These are phyloP conservation scores for Proisotoma minuta DNA, from an alignment of 2,888 invertebrate species.

Conservation along the genomic window DNA sequence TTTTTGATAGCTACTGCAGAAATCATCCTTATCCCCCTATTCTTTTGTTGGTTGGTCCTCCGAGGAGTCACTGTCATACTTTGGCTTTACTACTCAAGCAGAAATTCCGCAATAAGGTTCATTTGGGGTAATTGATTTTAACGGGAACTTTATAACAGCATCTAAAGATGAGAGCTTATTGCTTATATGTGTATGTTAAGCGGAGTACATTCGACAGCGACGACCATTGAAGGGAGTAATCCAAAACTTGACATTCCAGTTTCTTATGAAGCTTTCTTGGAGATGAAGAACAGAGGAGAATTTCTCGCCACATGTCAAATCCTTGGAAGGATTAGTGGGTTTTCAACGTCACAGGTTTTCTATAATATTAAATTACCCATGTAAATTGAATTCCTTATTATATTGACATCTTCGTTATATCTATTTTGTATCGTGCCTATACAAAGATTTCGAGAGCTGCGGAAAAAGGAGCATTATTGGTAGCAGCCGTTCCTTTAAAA, in stretches of 20 bases:
- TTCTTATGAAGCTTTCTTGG: constrained; percentile 24
- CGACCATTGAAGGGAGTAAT: constrained; percentile 30
- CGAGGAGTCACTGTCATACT: constrained; percentile 21
- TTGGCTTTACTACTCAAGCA: constrained; percentile 27
- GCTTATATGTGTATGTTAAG: constrained; percentile 9
- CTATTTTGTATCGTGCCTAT: not conserved
- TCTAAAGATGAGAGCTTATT: not conserved
- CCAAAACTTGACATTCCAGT: constrained; percentile 31
- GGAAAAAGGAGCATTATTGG: constrained; percentile 22
- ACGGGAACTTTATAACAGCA: not conserved
- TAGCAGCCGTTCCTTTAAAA: constrained; percentile 29
- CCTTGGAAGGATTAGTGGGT: constrained; percentile 32
- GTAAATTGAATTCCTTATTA: not conserved
- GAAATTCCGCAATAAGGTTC: constrained; percentile 18
- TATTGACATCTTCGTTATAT: not conserved
- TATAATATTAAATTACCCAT: not conserved
- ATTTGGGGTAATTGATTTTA: constrained; percentile 25
- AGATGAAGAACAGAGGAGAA: constrained; percentile 34
- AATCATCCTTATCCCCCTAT: constrained; percentile 20
- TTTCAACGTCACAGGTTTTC: constrained; percentile 28
- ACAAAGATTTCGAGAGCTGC: constrained; percentile 18
- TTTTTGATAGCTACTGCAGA: constrained; percentile 20
- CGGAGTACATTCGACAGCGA: constrained; percentile 39
- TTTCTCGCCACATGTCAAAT: constrained; percentile 32
- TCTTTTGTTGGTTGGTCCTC: constrained; percentile 28